A percentile compares a stretch with the other conserved stretches of the same genome.
These are phyloP conservation scores for Polydrusus cervinus DNA, from an alignment of 2,888 invertebrate genomes.

Conservation along the genomic window DNA sequence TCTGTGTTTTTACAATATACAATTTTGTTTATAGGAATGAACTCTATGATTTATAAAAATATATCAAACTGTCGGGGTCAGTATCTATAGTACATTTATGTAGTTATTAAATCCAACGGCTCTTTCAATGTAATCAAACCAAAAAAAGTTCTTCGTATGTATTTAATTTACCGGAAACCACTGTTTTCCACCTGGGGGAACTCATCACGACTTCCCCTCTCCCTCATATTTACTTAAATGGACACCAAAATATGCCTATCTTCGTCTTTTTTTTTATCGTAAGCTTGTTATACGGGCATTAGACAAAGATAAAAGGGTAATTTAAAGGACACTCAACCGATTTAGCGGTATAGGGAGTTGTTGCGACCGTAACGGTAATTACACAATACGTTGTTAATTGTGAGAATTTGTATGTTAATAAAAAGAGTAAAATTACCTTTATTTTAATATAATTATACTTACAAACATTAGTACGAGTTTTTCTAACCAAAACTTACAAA, in stretches of 20 bases:
- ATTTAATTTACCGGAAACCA: constrained; percentile 38
- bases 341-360: constrained; percentile 18
- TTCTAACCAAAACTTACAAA: too few species aligned
- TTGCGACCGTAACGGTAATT: not conserved
- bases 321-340: constrained; percentile 28
- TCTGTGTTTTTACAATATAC: too few species aligned
- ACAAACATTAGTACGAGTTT: too few species aligned
- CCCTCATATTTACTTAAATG: constrained; percentile 15
- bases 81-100: too few species aligned
- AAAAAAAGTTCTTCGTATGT: constrained; percentile 13
- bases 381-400: not conserved
- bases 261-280: constrained; percentile 25
- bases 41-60: too few species aligned
- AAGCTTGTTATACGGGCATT: constrained; percentile 31
- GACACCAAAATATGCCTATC: constrained; percentile 12
- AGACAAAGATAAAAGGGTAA: constrained; percentile 34
- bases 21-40: too few species aligned
- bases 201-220: constrained; percentile 9
- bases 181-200: constrained; percentile 35
- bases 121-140: constrained; percentile 18
- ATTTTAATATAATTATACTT: too few species aligned
- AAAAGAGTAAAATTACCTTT: too few species aligned
- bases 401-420: not conserved
- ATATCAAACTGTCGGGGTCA: too few species aligned
- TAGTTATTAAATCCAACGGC: not conserved